Base-by-base conservation (phyloP, 2,113 vertebrate genomes). In the Chionis minor region DNA sequence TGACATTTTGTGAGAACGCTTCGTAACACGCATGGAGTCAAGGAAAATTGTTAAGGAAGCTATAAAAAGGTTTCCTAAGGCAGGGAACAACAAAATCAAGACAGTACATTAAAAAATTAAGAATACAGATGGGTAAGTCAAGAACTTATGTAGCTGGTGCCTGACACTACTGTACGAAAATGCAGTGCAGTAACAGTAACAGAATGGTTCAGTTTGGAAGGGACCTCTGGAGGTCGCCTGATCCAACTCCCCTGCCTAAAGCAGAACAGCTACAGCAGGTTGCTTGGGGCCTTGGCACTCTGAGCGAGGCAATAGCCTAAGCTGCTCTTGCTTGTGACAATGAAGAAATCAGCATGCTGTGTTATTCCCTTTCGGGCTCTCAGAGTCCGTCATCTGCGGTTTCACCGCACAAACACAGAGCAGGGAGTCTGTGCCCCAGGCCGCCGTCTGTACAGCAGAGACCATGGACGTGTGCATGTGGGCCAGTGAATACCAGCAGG, bases 401-500 rank as follows among this genome's bases (percentile, higher is more conserved):
- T 67, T 82, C 54, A 67, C 33, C 1, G 2, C 78, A 74, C 38
- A 66, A 38, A 73, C 23, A 54, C n/a, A 61, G 23, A 81, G 47
- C 56, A 61, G 69, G 20, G 38, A 74, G n/a, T 9, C 49, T 27
- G 16, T 30, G 20, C 23, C 51, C 74, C 23, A 44, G n/a, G 14
- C 6, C 47, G 77, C 62, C 40, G 27, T 61, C 47, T 52, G 49
- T 49, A 40, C 14, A 72, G 28, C 56, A 15, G 30, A 81, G 38
- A 78, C 19, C 30, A 13, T 4, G 15, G 67, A 33, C 1, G 1
- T 28, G 22, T 12, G 6, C 33, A 22, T 17, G 55, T 1, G 2
- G 35, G 56, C 16, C 1, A 0, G 33, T 72, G 65, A 78, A 28
- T 14, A 54, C 30, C 47, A 61, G 47, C 4, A 81, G n/a, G 52